A percentile compares a stretch with the other conserved stretches of the same genome.
phyloP scores from a whole-genome alignment of 2,113 vertebrate species.

The Malurus elegans region DNA sequence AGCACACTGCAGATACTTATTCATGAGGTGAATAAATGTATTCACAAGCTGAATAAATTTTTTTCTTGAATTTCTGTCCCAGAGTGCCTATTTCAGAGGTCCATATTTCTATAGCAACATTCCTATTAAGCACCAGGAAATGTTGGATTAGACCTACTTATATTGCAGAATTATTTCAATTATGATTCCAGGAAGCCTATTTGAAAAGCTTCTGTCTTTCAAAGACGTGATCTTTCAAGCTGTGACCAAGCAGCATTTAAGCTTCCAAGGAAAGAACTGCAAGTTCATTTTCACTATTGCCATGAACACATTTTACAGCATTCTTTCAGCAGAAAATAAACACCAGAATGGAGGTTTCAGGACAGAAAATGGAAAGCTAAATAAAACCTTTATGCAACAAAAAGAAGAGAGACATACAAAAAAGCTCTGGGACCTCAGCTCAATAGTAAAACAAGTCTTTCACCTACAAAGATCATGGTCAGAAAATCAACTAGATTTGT shows the following conservation, averaged over 20 bases:
- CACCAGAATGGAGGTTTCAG: background rate
- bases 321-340: background rate
- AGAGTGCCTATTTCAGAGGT: background rate
- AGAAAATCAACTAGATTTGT: background rate
- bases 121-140: slow-evolving; percentile 32
- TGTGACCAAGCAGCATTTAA: slow-evolving; percentile 7
- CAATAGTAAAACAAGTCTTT: background rate
- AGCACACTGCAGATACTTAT: background rate
- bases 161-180: background rate
- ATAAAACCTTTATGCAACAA: background rate
- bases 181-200: slow-evolving; percentile 39
- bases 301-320: background rate
- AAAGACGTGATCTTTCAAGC: background rate
- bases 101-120: slow-evolving; percentile 59
- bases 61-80: background rate
- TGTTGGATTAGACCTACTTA: slow-evolving; percentile 5
- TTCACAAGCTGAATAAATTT: background rate
- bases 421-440: background rate
- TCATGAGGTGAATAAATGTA: background rate
- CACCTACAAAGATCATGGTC: background rate
- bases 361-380: background rate
- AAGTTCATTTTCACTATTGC: background rate
- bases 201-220: slow-evolving; percentile 15
- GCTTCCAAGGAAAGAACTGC: background rate
- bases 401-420: background rate